Conservation (phyloP, 2,888 invertebrate genomes). For the Cantharis flavilabris region DNA sequence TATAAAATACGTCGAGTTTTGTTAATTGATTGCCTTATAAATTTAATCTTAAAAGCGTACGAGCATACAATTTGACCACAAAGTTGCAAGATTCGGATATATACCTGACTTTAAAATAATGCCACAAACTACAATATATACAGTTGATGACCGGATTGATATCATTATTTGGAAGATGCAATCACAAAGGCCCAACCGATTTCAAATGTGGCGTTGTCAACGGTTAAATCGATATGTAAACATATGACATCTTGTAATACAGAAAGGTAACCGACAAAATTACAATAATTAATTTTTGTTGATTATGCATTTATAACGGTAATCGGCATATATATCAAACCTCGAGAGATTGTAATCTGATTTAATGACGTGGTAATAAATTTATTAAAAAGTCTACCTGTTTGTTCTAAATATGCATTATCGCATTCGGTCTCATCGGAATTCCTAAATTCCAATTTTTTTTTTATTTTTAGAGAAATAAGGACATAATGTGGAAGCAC, state of each 20-base stretch:
- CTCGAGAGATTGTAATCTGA: not conserved
- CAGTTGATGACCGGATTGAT: conserved; percentile 29
- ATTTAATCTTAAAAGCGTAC: not conserved
- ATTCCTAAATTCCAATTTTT: too few relatives aligned
- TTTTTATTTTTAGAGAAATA: too few relatives aligned
- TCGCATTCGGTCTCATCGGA: not conserved
- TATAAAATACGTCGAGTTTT: not conserved
- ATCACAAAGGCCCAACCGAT: conserved; percentile 32
- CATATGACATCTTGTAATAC: conserved; percentile 29
- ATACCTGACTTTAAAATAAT: not conserved
- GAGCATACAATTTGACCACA: not conserved
- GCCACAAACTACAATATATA: not conserved
- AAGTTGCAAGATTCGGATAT: not conserved
- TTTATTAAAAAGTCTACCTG: not conserved
- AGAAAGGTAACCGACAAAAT: conserved; percentile 17
- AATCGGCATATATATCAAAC: not conserved
- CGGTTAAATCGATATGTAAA: conserved; percentile 26
- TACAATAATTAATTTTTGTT: conserved; percentile 21
- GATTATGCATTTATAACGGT: not conserved
- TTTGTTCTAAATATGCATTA: not conserved
- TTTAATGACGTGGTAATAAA: not conserved
- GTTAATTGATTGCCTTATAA: not conserved
- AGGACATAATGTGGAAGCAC: not conserved
- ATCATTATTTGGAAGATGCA: conserved; percentile 31
- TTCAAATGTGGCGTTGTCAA: conserved; percentile 33